Conservation (phyloP, 2,113 vertebrate species). For the Isurus oxyrinchus region DNA sequence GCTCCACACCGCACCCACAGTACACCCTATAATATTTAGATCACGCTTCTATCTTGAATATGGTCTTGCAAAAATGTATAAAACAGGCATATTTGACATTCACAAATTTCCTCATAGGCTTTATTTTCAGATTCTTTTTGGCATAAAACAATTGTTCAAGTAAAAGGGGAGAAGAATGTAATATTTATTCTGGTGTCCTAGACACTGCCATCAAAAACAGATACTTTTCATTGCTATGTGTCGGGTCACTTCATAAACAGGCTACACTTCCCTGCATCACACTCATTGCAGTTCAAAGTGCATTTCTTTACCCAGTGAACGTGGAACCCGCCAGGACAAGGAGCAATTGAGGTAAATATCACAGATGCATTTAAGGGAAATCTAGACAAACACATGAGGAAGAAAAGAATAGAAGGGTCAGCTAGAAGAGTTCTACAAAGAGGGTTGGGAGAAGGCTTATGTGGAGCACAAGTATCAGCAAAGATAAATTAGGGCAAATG, state of each 20-base stretch:
- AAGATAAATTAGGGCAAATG: too few species aligned
- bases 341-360: too few species aligned
- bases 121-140: neutral
- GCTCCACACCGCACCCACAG: neutral
- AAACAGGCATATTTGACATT: neutral
- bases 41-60: neutral
- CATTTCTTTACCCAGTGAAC: too few species aligned
- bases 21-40: neutral
- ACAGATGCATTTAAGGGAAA: too few species aligned
- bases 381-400: too few species aligned
- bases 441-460: too few species aligned
- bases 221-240: neutral
- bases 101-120: neutral
- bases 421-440: too few species aligned
- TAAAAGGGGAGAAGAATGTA: neutral
- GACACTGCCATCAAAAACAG: slow-evolving; percentile 45
- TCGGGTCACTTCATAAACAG: neutral
- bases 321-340: too few species aligned
- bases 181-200: slow-evolving; percentile 51
- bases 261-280: neutral
- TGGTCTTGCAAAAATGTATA: neutral
- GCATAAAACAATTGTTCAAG: neutral
- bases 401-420: too few species aligned
- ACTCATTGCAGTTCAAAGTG: neutral
- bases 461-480: too few species aligned